A percentile compares a stretch with the other conserved stretches of the same genome.
Evolutionary conservation across 2,888 invertebrate genomes (phyloP).

Genomic region (Cerastis rubricosa): DNA sequence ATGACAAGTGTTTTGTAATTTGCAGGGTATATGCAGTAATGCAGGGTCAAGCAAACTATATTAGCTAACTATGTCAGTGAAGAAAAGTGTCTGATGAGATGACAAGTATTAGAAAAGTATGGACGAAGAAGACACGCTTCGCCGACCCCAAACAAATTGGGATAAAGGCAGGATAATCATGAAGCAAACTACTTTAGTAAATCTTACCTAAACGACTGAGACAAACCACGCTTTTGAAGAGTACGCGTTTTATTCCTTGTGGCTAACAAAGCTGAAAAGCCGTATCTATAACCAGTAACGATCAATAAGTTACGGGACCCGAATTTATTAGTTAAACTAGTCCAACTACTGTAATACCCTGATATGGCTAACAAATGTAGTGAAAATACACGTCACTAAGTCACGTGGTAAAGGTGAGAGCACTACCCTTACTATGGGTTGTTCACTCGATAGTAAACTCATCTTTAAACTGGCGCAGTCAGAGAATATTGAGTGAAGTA

Average conservation of each 20-base stretch:
- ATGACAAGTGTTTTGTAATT: not conserved
- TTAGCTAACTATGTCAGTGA: too few relatives aligned
- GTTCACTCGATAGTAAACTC: conserved; percentile 24
- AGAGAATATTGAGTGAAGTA: not conserved
- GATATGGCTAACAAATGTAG: conserved; percentile 68
- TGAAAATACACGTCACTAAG: conserved; percentile 70
- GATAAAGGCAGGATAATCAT: too few relatives aligned
- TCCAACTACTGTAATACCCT: conserved; percentile 47
- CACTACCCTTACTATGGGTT: conserved; percentile 61
- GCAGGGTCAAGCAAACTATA: not conserved
- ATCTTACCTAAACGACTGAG: not conserved
- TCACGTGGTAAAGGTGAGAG: conserved; percentile 77
- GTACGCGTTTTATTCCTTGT: not conserved
- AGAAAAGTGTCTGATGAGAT: too few relatives aligned
- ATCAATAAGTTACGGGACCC: not conserved
- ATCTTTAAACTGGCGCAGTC: not conserved
- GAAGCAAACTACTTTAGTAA: not conserved
- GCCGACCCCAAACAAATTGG: too few relatives aligned
- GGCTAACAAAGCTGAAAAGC: not conserved
- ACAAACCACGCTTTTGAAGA: not conserved
- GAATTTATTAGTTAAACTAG: conserved; percentile 24
- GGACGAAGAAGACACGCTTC: too few relatives aligned
- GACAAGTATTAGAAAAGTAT: too few relatives aligned
- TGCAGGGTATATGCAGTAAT: too few relatives aligned
- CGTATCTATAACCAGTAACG: not conserved